Evolutionary conservation across 1,140 invertebrate species (phyloP), one percentile per base, ranked within the genome.

Genomic region (Heliothis virescens): DNA sequence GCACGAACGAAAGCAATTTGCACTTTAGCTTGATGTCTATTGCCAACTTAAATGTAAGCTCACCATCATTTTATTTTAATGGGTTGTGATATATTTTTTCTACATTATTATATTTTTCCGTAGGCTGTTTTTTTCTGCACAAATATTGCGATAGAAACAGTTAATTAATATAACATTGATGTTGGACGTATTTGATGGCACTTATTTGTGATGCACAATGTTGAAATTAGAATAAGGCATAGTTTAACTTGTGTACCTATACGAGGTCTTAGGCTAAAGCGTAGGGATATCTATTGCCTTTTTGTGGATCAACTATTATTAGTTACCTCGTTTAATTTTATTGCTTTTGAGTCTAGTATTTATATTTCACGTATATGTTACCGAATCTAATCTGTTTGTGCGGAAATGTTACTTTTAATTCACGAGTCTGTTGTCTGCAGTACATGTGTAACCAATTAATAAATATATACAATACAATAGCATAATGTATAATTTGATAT

Each of bases 201-300:
- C 82, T 73, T 83, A 48, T 83, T 83, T 83, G 79, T 81, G 57
- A 77, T 79, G 82, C 82, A 83, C 79, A 79, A 76, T 72, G 62
- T 79, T 74, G 62, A 65, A 26, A 34, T 41, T 48, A 65, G n/a
- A 60, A 48, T 74, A 74, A 69, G 29, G 13, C 15, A 34, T 74
- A 74, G 55, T n/a, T 2, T 48, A 34, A 74, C 29, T 21, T 74
- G 55, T 74, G 48, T 60, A 60, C 18, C 57, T 18, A 59, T 62
- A 74, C 41, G 71, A 74, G 69, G 69, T 55, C 13, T 9, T 72
- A 57, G 69, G 52, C 16, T 53, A 52, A 10, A 69, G 18, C 48
- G 65, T 53, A 69, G 65, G 52, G 26, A 52, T 69, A 63, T 63
- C 4, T 69, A 69, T 69, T 18, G 12, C 65, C 48, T 69, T 69